Evolutionary conservation across 2,888 invertebrate genomes (phyloP).

Genomic region (Alloplasta piceator): DNA sequence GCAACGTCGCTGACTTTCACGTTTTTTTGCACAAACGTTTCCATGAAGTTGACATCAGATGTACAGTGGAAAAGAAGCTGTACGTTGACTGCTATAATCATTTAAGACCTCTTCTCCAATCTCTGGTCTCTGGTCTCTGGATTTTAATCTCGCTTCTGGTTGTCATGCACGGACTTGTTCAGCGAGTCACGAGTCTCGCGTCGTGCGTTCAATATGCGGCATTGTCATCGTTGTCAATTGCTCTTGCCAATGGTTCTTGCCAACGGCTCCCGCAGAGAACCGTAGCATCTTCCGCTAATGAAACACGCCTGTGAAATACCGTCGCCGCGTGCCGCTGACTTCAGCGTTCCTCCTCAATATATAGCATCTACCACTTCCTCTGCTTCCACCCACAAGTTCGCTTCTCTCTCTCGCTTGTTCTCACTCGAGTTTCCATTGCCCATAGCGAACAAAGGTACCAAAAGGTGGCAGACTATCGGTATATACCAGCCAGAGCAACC

Average conservation of each 20-base stretch:
- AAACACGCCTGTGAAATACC: conserved; percentile 83
- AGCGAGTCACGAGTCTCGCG: conserved; percentile 71
- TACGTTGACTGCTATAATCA: conserved; percentile 47
- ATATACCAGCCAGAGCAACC: conserved; percentile 48
- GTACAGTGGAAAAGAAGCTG: too few species aligned
- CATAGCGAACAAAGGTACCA: conserved; percentile 31
- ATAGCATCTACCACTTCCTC: conserved; percentile 31
- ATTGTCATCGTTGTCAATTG: too few species aligned
- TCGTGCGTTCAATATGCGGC: conserved; percentile 24
- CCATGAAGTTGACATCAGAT: too few species aligned
- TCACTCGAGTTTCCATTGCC: conserved; percentile 32
- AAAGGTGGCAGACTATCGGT: conserved; percentile 25
- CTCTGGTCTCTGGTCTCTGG: conserved; percentile 76
- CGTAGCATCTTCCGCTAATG: conserved; percentile 82
- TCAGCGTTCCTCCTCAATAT: conserved; percentile 73
- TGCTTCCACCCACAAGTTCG: too few species aligned
- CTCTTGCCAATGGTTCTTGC: background rate
- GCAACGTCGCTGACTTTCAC: too few species aligned
- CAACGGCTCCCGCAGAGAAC: conserved; percentile 71
- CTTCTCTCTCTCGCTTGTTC: conserved; percentile 36
- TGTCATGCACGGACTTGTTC: conserved; percentile 68
- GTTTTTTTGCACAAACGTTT: too few species aligned
- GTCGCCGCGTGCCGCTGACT: conserved; percentile 80
- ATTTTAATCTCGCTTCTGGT: conserved; percentile 80
- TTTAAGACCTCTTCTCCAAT: conserved; percentile 64